Percentiles rank a stretch among this genome's conserved stretches.
These are phyloP conservation scores for Chalcosyrphus nemorum DNA, from an alignment of 2,888 invertebrate genomes.

Conservation along the genomic window DNA sequence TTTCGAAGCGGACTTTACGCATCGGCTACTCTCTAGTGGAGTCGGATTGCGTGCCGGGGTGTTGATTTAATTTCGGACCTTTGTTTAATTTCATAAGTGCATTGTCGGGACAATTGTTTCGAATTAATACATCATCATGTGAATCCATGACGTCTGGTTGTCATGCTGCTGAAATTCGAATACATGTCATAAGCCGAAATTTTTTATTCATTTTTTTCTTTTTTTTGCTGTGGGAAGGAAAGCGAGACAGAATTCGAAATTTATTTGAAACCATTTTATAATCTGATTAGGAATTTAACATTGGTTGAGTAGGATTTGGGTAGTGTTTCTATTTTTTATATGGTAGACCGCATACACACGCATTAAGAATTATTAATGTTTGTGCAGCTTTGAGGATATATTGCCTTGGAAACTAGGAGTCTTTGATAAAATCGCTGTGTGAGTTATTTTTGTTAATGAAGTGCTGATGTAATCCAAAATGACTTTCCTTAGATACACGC, in stretches of 20 bases:
- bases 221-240: background rate
- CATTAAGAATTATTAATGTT: too few relatives aligned
- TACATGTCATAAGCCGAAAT: conserved; percentile 22
- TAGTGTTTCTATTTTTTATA: background rate
- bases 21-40: background rate
- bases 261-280: too few relatives aligned
- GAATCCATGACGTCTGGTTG: conserved; percentile 7
- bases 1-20: conserved; percentile 29
- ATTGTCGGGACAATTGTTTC: conserved; percentile 66
- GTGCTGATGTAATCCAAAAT: too few relatives aligned
- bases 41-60: background rate
- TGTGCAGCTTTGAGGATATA: too few relatives aligned
- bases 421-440: too few relatives aligned
- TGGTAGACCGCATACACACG: background rate
- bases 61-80: conserved; percentile 60
- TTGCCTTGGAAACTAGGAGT: background rate
- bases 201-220: too few relatives aligned
- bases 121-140: conserved; percentile 44
- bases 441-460: too few relatives aligned
- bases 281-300: background rate
- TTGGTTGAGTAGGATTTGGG: too few relatives aligned
- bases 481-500: too few relatives aligned
- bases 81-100: conserved; percentile 72
- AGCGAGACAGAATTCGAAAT: background rate
- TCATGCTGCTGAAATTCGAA: too few relatives aligned